phyloP scores from a whole-genome alignment of 1,140 invertebrate species.

The Metopolophium dirhodum region DNA sequence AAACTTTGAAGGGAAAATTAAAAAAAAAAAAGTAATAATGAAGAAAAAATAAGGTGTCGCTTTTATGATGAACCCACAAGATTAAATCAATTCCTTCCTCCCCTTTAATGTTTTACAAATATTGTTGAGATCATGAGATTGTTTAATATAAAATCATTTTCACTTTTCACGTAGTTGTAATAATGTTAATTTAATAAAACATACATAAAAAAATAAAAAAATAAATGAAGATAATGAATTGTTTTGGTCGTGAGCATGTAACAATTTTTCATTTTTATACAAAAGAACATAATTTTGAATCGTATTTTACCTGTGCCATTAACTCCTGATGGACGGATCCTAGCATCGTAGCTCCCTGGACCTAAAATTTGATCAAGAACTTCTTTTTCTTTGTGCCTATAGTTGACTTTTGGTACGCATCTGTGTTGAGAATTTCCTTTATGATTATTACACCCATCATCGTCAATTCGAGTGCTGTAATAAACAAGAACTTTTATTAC shows the following conservation, averaged over 20 bases:
- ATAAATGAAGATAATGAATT: neutral
- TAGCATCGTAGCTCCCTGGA: slow-evolving; percentile 86
- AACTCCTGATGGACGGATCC: slow-evolving; percentile 89
- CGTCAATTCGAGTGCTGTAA: slow-evolving; percentile 34
- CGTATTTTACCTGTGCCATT: slow-evolving; percentile 87
- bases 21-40: neutral
- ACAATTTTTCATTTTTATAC: neutral
- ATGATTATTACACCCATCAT: neutral
- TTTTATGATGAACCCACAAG: neutral
- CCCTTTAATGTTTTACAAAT: neutral
- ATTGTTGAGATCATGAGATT: neutral
- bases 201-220: neutral
- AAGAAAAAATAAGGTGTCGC: neutral
- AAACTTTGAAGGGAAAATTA: neutral
- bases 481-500: neutral
- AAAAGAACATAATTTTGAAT: neutral
- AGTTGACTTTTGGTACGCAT: slow-evolving; percentile 23
- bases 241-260: neutral
- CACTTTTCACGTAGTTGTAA: neutral
- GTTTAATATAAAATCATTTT: neutral
- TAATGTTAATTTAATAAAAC: neutral
- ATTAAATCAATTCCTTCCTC: neutral
- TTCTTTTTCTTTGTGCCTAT: slow-evolving; percentile 90
- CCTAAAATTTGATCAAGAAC: slow-evolving; percentile 92
- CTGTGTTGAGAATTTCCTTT: slow-evolving; percentile 20